Evolutionary conservation across 1,140 invertebrate genomes (phyloP).

Genomic region (Drosophila chauvacae): DNA sequence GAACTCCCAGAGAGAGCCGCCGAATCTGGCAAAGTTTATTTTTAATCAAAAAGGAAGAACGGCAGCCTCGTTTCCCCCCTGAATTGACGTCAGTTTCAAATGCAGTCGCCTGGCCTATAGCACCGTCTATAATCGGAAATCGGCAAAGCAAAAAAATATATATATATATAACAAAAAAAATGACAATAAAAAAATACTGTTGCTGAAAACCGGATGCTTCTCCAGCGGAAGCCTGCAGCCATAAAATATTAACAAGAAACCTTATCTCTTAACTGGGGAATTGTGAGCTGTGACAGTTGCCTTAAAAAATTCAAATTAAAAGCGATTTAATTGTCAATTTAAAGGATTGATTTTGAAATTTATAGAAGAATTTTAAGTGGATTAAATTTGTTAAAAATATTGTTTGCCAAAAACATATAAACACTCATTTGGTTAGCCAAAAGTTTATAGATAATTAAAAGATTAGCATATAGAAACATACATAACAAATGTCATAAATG

Average conservation of each 20-base stretch:
- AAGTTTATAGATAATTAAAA: background rate
- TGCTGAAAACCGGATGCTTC: slow-evolving; percentile 9
- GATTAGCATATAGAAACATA: background rate
- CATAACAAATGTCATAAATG: too few species aligned
- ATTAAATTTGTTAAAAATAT: background rate
- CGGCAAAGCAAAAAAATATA: slow-evolving; percentile 5
- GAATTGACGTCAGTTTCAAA: slow-evolving; percentile 44
- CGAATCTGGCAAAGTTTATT: slow-evolving; percentile 27
- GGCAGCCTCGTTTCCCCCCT: background rate
- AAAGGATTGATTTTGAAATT: background rate
- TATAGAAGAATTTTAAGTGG: too few species aligned
- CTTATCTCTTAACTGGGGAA: slow-evolving; percentile 7
- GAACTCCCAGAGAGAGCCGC: background rate
- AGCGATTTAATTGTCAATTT: background rate
- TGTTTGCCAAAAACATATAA: too few species aligned
- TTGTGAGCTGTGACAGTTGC: background rate
- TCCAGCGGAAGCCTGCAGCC: slow-evolving; percentile 21
- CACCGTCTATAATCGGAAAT: slow-evolving; percentile 10
- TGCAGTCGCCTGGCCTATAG: slow-evolving; percentile 3
- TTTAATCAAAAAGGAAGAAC: slow-evolving; percentile 26
- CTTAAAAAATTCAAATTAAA: background rate
- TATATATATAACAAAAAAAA: background rate
- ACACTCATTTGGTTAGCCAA: background rate
- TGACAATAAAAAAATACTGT: background rate
- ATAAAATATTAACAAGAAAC: slow-evolving; percentile 30